Conservation (phyloP, 2,113 vertebrate genomes). For the Geothlypis trichas region DNA sequence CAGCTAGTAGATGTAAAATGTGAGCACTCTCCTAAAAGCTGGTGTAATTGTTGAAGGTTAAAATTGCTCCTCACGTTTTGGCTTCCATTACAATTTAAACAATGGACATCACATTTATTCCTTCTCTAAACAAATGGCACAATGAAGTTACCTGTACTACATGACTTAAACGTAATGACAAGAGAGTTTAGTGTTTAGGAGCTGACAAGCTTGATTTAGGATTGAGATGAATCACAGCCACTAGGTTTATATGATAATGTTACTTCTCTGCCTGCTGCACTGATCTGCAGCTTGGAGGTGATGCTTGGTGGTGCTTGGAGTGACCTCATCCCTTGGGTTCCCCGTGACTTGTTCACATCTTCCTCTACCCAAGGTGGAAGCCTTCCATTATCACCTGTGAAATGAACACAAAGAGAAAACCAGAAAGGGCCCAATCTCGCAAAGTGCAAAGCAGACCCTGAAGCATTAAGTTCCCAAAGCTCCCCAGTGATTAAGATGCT, state of each 20-base stretch:
- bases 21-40: background rate
- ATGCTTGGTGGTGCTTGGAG: background rate
- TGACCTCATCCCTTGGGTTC: background rate
- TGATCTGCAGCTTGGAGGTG: background rate
- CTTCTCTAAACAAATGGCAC: background rate
- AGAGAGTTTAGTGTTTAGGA: background rate
- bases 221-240: background rate
- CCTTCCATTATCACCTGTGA: background rate
- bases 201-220: background rate
- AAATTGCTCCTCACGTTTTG: background rate
- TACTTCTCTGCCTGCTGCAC: background rate
- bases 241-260: background rate
- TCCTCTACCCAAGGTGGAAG: background rate
- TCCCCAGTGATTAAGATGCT: background rate
- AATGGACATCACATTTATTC: background rate
- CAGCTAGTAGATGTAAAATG: background rate
- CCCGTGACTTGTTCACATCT: background rate
- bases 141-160: background rate
- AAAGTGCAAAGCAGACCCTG: background rate
- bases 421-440: rapidly evolving
- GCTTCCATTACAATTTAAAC: background rate
- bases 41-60: background rate
- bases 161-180: background rate
- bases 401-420: rapidly evolving
- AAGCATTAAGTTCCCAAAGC: background rate